phyloP scores from a whole-genome alignment of 2,113 vertebrate genomes.

The human region GRCh38 chr5:120568001-120568500 shows the following conservation, averaged over 20 bases:
- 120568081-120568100: neutral
- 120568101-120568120: neutral
- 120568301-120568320: neutral
- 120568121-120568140: neutral
- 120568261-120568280: neutral
- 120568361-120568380: neutral
- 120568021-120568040: neutral
- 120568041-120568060: neutral
- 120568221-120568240: neutral
- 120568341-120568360: neutral
- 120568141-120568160: neutral
- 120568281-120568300: neutral
- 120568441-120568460: constrained; percentile 14
- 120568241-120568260: neutral
- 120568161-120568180: neutral
- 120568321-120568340: neutral
- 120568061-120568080: neutral
- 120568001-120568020: neutral
- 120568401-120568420: neutral
- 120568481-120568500: neutral
- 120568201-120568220: neutral
- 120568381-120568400: neutral
- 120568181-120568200: neutral
- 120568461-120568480: neutral
- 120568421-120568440: neutral